Base-by-base conservation (phyloP, 2,888 invertebrate genomes). In the Hydriomena furcata region DNA sequence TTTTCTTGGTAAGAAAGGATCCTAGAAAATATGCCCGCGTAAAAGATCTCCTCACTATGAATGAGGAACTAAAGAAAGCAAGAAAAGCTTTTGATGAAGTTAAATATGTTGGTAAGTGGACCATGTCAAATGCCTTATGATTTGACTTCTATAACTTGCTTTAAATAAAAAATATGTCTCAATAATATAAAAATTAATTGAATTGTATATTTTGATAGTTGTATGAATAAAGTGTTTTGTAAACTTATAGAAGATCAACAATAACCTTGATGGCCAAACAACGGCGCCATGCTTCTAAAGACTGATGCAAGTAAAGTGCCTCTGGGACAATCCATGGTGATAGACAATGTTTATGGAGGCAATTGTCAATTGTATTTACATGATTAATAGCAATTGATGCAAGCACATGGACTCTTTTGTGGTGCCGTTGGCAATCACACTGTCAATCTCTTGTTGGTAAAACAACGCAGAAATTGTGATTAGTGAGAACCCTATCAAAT, bases 11-110 rank as follows among this genome's bases (percentile, higher is more conserved):
- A 0, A 92, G 99, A 28, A 99, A 99, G 89, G 99, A 99, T 88
- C 93, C 94, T 24, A 93, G 99, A 60, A 99, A 99, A 83, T 99
- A 98, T 91, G 98, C 99, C 1, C 93, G 99, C 67, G 99, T 99
- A 0, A 98, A 98, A 91, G 99, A 99, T 84, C 91, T 99, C 24
- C 89, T 99, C 0, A 97, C 97, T 31, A 99, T 99, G 99, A 99
- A 99, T 84, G 99, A 99, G 86, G 99, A 99, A 86, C 90, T 99
- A 37, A 98, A 99, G 88, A 97, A 98, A 85, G 99, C 99, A 7
- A 93, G 99, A 65, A 99, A 99, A 91, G 99, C 99, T 55, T 99
- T 99, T 89, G 99, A 99, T 91, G 99, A 98, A 93, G 97, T 97
- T 58, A 98, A 98, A 94, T 98, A 97, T 92, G 97, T 96, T 91